A percentile compares a stretch with the other conserved stretches of the same genome.
phyloP scores from a whole-genome alignment of 2,888 invertebrate species.

The Apodemia zela region DNA sequence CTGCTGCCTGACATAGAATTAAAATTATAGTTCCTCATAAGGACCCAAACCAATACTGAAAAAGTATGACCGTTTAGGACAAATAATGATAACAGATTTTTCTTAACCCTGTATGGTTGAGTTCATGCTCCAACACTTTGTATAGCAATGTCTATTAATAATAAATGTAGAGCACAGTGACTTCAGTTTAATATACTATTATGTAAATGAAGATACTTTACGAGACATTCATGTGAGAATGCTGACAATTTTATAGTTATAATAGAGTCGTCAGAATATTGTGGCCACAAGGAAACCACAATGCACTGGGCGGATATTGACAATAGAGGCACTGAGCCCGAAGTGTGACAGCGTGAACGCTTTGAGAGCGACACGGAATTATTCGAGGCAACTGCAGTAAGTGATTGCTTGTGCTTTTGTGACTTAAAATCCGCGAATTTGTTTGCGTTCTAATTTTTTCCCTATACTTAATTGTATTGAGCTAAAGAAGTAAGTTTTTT shows the following conservation, averaged over 20 bases:
- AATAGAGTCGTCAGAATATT: background rate
- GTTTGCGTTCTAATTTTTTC: too few relatives aligned
- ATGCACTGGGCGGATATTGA: constrained; percentile 26
- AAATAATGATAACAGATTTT: too few relatives aligned
- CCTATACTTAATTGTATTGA: too few relatives aligned
- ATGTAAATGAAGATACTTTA: background rate
- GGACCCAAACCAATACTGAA: too few relatives aligned
- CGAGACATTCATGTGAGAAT: background rate
- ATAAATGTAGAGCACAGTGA: background rate
- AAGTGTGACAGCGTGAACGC: constrained; percentile 26
- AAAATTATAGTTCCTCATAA: too few relatives aligned
- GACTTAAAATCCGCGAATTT: background rate
- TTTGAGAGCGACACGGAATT: constrained; percentile 26
- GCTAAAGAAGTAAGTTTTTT: too few relatives aligned
- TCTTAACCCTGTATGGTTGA: too few relatives aligned
- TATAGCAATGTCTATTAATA: background rate
- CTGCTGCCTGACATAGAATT: too few relatives aligned
- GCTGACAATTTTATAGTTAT: constrained; percentile 5
- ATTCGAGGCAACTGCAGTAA: constrained; percentile 27
- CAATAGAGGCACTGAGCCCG: constrained; percentile 24
- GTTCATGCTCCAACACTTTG: too few relatives aligned
- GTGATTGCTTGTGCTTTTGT: constrained; percentile 19
- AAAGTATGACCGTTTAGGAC: too few relatives aligned
- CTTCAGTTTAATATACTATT: background rate
- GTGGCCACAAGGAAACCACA: constrained; percentile 24